Evolutionary conservation across 2,888 invertebrate species (phyloP), one percentile per base, ranked within the genome.

Genomic region (Rugalucina vietnamica): DNA sequence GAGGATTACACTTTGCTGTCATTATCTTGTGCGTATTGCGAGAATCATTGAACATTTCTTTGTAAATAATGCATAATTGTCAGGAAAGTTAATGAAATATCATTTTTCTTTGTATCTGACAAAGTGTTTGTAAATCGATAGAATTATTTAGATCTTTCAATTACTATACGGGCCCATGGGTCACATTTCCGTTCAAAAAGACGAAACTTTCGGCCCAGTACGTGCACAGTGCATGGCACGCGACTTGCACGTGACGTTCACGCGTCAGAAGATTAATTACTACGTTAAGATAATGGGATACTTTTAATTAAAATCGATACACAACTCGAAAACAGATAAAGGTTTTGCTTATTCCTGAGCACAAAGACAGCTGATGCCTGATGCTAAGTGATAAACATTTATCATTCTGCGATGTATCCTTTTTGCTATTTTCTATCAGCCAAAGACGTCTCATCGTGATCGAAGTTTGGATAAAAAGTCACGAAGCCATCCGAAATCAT

Each of bases 11-110:
- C 3, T 65, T 65, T 65, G 34, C 34, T 32, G 21, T 65, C 21
- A 65, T 65, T 65, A 65, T 65, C 65, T 65, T 32, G 3, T 34
- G 34, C 34, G 18, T 34, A 18, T 65, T 34, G 18, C 65, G 21
- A 21, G 4, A 34, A 65, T 65, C 65, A 65, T 34, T 65, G 21
- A 18, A 65, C 65, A 65, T 8, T 65, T 29, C 65, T 34, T 27
- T 5, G 34, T 34, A 65, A 65, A 65, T 65, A 65, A 18, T 29
- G 34, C 65, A 65, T 65, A 65, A 65, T 65, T 65, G 65, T 65
- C 65, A 34, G 34, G 34, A 65, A 65, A 65, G 65, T 65, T 65
- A 65, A 65, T 65, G 65, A 65, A 65, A 65, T 65, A 65, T 65
- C 65, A 65, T 65, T 65, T 65, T 65, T 4, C 65, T 10, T 34